Evolutionary conservation across 2,797 vertebrate genomes (phyloP).

Genomic region (Diglossa cyanea): DNA sequence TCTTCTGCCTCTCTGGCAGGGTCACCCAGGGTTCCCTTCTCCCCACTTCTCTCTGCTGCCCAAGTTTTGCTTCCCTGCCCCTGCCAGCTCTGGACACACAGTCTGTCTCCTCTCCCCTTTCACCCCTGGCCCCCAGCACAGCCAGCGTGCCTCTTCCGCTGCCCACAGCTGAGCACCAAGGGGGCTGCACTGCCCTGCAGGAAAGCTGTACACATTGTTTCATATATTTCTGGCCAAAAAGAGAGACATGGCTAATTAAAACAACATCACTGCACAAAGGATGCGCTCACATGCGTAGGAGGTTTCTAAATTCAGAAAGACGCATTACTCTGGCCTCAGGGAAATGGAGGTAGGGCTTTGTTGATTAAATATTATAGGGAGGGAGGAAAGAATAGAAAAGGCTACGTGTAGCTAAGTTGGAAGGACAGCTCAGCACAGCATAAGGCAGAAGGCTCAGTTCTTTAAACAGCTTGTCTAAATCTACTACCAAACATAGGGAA

Average conservation of each 20-base stretch:
- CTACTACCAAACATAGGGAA: slow-evolving; percentile 47
- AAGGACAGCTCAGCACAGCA: background rate
- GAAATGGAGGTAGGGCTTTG: slow-evolving; percentile 48
- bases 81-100: background rate
- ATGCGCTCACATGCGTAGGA: slow-evolving; percentile 4
- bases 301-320: slow-evolving; percentile 61
- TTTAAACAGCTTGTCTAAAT: slow-evolving; percentile 57
- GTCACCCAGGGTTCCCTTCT: background rate
- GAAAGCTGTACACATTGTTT: background rate
- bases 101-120: background rate
- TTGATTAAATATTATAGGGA: slow-evolving; percentile 28
- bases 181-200: background rate
- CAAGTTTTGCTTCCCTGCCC: background rate
- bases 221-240: background rate
- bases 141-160: background rate
- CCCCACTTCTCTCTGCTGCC: background rate
- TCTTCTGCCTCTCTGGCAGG: background rate
- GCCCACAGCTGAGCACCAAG: background rate
- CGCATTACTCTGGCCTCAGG: slow-evolving; percentile 44
- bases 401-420: background rate
- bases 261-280: slow-evolving; percentile 3
- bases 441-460: slow-evolving; percentile 20
- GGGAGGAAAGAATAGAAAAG: slow-evolving; percentile 5
- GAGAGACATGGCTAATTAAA: slow-evolving; percentile 4
- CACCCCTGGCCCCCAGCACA: background rate